Evolutionary conservation across 2,888 invertebrate genomes (phyloP), one percentile per base, ranked within the genome.

Genomic region (Poecilus cupreus): DNA sequence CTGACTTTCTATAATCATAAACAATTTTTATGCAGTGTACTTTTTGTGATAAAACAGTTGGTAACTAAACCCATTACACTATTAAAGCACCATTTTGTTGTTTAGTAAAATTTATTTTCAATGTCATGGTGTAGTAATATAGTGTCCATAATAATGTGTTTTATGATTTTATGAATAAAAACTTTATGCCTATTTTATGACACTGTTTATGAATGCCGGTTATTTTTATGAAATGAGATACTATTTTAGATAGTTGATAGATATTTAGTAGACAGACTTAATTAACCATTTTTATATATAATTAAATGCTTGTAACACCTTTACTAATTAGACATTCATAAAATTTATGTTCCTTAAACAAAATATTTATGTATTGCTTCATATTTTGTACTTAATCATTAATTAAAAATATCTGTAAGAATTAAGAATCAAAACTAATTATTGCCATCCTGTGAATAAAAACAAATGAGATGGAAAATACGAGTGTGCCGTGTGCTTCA

Each of bases 141-240:
- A 68, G 18, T 68, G 37, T 68, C 64, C 37, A 68, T 32, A 68
- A 60, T 68, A 32, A 68, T 32, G 37, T 68, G 64, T 68, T 68
- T 68, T 68, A 68, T 68, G 64, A 37, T 68, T 68, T 68, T 68
- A 68, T 37, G 64, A 60, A 32, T 51, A 60, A 60, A 32, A 32
- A 60, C 32, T 60, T 60, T 60, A 60, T 60, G 64, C 18, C n/a
- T 32, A 32, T 37, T 68, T 68, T 32, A 68, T 37, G 64, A 32
- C 16, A 24, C 13, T 32, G 32, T 37, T 68, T 68, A 68, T 68
- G 64, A 68, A 68, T 68, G 37, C 37, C 64, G 37, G 64, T 68
- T 18, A 68, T 68, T 68, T 68, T 68, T 68, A 68, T 68, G 64
- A 68, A 68, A 68, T 68, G 64, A 68, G 64, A 68, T 68, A 68